Base-by-base conservation (phyloP, 2,797 vertebrate genomes). In the Avahi laniger region DNA sequence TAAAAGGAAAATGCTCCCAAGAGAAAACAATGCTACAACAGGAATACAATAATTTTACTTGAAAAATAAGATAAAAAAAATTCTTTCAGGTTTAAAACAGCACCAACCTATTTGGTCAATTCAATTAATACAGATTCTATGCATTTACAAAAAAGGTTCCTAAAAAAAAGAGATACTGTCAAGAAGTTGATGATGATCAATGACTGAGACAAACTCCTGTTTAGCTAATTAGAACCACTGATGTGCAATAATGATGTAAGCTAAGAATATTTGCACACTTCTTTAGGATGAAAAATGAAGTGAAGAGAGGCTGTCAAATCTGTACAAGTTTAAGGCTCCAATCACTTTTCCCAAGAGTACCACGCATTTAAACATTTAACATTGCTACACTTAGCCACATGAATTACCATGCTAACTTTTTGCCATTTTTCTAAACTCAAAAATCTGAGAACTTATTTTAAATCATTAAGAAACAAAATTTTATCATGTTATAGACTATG, bases 281-380 rank as follows among this genome's bases (percentile, higher is more conserved):
- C 98, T 99, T 99, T 98, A 99, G 98, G 97, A 99, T 99, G 99
- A 99, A 99, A 99, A 99, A 99, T 99, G 98, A 98, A 98, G 98
- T 98, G 98, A 99, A 98, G 98, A 98, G 94, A 98, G 89, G 98
- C 97, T 99, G 98, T 99, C 99, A 99, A 94, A 98, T 98, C 97
- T 98, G 96, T 97, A 98, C 94, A 98, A 98, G 97, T 98, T 98
- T 98, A 98, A 98, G 98, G 97, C 98, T 98, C 96, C 98, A 98
- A 98, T 98, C 98, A 97, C 97, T 98, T 98, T 98, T 98, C 99
- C 98, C 98, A 89, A 46, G 98, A 98, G 98, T 85, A 97, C 92
- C 83, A 96, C 97, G 94, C 98, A 98, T 98, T 98, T 97, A 98
- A 98, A 98, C 97, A 98, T 98, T 98, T 97, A 98, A 97, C 96